Evolutionary conservation across 2,888 invertebrate genomes (phyloP).

Genomic region (Carcina quercana): DNA sequence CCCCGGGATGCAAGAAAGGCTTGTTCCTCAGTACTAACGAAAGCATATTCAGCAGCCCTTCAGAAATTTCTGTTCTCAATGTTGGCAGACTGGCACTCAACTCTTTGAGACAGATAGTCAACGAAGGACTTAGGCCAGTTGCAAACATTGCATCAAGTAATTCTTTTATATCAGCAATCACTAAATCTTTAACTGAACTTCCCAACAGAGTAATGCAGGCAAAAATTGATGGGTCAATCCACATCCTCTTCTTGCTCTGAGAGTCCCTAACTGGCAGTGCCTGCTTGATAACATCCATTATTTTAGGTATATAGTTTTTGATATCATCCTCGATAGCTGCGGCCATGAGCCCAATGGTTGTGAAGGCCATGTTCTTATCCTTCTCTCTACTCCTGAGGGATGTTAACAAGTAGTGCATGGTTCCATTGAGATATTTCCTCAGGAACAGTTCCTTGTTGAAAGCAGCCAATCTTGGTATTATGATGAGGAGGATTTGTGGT

Average conservation of each 20-base stretch:
- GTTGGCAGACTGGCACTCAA: slow-evolving; percentile 90
- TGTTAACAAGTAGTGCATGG: slow-evolving; percentile 85
- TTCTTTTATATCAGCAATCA: slow-evolving; percentile 85
- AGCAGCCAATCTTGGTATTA: slow-evolving; percentile 95
- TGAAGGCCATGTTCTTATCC: slow-evolving; percentile 90
- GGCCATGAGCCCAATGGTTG: slow-evolving; percentile 92
- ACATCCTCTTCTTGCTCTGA: slow-evolving; percentile 82
- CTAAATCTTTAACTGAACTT: slow-evolving; percentile 87
- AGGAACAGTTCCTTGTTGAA: slow-evolving; percentile 90
- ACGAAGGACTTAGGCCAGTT: slow-evolving; percentile 90
- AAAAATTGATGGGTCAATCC: slow-evolving; percentile 92
- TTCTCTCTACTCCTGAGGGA: slow-evolving; percentile 88
- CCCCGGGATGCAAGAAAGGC: slow-evolving; percentile 86
- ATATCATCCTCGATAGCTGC: slow-evolving; percentile 91
- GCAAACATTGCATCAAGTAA: slow-evolving; percentile 94
- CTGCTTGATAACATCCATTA: slow-evolving; percentile 88
- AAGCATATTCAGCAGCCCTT: slow-evolving; percentile 93
- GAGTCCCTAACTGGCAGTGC: slow-evolving; percentile 86
- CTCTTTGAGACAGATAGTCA: slow-evolving; percentile 94
- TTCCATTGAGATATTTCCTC: slow-evolving; percentile 80
- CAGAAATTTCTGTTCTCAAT: slow-evolving; percentile 92
- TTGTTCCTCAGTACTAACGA: slow-evolving; percentile 93
- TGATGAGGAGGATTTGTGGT: slow-evolving; percentile 88
- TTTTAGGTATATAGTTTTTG: slow-evolving; percentile 84
- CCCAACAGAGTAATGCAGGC: slow-evolving; percentile 94